Percentiles rank a stretch among this genome's conserved stretches.
Conservation (phyloP, 2,888 invertebrate genomes). For the Drosophila borborema region DNA sequence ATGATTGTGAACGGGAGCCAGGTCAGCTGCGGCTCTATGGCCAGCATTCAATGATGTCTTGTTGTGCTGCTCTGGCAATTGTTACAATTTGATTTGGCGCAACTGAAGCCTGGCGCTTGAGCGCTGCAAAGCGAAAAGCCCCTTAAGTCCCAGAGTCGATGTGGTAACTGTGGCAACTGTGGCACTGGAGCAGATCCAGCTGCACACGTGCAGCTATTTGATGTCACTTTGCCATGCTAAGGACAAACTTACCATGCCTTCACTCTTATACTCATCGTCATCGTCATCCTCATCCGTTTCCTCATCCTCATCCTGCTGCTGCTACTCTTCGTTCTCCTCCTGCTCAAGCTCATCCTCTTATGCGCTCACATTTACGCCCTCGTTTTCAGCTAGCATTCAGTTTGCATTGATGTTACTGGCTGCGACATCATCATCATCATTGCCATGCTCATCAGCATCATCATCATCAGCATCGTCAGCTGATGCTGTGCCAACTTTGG, state of each 20-base stretch:
- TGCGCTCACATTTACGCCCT: slow-evolving; percentile 39
- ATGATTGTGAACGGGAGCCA: slow-evolving; percentile 52
- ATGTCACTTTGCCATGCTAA: slow-evolving; percentile 49
- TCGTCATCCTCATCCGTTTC: slow-evolving; percentile 1
- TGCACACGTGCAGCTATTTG: slow-evolving; percentile 56
- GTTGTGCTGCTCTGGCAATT: slow-evolving; percentile 62
- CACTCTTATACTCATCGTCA: not conserved
- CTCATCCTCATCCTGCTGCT: not conserved
- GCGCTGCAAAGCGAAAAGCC: slow-evolving; percentile 30
- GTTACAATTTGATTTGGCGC: slow-evolving; percentile 62
- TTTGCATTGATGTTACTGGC: slow-evolving; percentile 24
- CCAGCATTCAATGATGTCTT: slow-evolving; percentile 23
- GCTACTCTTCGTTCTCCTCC: not conserved
- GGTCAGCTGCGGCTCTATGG: slow-evolving; percentile 51
- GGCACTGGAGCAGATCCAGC: slow-evolving; percentile 20
- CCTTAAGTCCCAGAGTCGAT: slow-evolving; percentile 2
- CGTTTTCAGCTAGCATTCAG: slow-evolving; percentile 35
- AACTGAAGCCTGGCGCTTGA: slow-evolving; percentile 54
- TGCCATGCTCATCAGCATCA: not conserved
- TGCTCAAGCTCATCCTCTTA: not conserved
- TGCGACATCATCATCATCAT: slow-evolving; percentile 25
- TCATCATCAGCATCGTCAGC: not conserved
- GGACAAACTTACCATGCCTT: slow-evolving; percentile 20
- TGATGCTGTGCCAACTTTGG: slow-evolving; percentile 45
- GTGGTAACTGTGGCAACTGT: slow-evolving; percentile 6